Evolutionary conservation across 2,113 vertebrate genomes (phyloP), one percentile per base, ranked within the genome.

Genomic region (Indri indri): DNA sequence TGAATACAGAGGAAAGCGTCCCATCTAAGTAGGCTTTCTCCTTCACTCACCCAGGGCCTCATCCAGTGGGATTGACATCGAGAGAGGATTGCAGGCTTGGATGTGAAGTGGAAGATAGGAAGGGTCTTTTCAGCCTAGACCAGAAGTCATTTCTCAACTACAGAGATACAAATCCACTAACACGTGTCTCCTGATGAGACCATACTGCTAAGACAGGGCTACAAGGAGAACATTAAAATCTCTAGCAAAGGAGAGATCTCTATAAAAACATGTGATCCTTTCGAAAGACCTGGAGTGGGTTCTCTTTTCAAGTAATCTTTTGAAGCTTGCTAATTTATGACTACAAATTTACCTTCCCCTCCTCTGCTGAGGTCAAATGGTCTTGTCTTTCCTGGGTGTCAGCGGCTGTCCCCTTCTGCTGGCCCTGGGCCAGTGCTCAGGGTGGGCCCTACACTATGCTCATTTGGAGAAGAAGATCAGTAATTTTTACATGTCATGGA

Each of bases 131-230:
- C 59, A 82, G 27, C 27, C 47, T 47, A 20, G 50, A 73, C 18
- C 54, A 54, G 82, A 81, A 84, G 23, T 87, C 50, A 93, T 50
- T 94, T 94, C 93, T 91, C 66, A 76, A 52, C 61, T 61, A 5
- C 2, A 80, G 63, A 93, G 68, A 66, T n/a, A 73, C 2, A 25
- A 92, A 23, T 34, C 71, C 70, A 1, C 23, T 52, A 88, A 5
- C 6, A 9, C 25, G 11, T 25, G 17, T 47, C 18, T 85, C 70
- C 76, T 68, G 10, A 57, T 59, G 20, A 85, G 37, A 52, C 17
- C 37, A 27, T 25, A 88, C 30, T 76, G n/a, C 25, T 71, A 90
- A 45, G 57, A 70, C 63, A 94, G 42, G 11, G 2, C 50, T 57
- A 40, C 37, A 76, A 68, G 8, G 32, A 95, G 74, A 89, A 80